phyloP scores from a whole-genome alignment of 2,888 invertebrate genomes.

The Folsomia manolachei region DNA sequence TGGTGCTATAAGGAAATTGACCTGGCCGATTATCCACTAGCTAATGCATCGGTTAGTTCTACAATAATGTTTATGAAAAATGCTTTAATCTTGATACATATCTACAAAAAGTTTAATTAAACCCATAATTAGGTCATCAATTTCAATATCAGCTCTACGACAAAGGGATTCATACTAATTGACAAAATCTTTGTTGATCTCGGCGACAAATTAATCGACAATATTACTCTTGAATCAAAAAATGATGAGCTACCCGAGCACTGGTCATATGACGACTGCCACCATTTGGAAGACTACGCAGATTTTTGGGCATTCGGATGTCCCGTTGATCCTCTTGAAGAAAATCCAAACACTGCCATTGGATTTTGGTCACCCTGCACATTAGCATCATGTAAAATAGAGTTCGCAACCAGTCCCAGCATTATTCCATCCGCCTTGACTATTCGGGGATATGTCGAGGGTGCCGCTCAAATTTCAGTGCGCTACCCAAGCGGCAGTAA shows the following conservation, averaged over 20 bases:
- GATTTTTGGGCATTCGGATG: slow-evolving; percentile 1
- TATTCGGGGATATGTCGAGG: neutral
- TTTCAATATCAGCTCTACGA: neutral
- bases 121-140: neutral
- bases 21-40: neutral
- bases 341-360: neutral
- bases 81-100: too few relatives aligned
- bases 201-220: neutral
- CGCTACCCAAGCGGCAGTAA: neutral
- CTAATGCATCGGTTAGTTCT: neutral
- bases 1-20: slow-evolving; percentile 8
- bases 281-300: neutral
- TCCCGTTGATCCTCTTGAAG: neutral
- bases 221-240: neutral
- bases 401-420: neutral
- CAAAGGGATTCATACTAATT: neutral
- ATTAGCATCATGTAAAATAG: neutral
- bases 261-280: neutral
- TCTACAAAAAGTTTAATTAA: too few relatives aligned
- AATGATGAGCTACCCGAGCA: neutral
- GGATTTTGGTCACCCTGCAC: neutral
- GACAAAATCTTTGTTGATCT: neutral
- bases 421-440: neutral
- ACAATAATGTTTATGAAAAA: neutral
- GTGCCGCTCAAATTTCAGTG: neutral